Evolutionary conservation across 2,113 vertebrate genomes (phyloP).

Genomic region (Sapayoa aenigma): DNA sequence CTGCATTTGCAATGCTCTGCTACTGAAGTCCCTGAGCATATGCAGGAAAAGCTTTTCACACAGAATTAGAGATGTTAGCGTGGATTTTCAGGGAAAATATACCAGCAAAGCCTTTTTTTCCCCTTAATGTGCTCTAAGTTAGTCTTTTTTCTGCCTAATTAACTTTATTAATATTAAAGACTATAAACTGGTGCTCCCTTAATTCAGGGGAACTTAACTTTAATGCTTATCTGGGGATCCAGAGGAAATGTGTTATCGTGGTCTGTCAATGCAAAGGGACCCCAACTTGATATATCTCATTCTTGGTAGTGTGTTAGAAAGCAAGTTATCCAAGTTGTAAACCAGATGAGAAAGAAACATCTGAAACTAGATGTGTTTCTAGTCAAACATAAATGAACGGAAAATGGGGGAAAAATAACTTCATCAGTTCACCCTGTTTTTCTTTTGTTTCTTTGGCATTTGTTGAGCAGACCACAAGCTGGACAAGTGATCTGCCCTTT

Average conservation of each 20-base stretch:
- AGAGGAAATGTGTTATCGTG: neutral
- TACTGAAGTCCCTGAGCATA: neutral
- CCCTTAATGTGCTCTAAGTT: neutral
- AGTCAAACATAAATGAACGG: neutral
- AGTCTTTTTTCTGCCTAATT: slow-evolving; percentile 1
- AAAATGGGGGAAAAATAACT: neutral
- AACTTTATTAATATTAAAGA: slow-evolving; percentile 31
- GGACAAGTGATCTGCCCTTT: neutral
- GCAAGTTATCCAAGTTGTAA: neutral
- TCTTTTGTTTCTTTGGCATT: neutral
- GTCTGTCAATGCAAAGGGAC: neutral
- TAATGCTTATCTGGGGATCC: neutral
- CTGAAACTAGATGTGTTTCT: neutral
- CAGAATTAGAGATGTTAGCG: neutral
- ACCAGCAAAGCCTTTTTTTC: neutral
- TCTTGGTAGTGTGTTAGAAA: neutral
- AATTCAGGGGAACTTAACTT: neutral
- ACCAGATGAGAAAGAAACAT: neutral
- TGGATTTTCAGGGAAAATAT: slow-evolving; percentile 3
- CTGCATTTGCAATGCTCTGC: neutral
- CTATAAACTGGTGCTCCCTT: neutral
- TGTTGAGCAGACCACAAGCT: neutral
- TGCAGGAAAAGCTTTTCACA: neutral
- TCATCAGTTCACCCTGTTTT: neutral
- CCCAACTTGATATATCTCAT: neutral